phyloP scores from a whole-genome alignment of 2,797 vertebrate genomes.

The Chaenodraco wilsoni region DNA sequence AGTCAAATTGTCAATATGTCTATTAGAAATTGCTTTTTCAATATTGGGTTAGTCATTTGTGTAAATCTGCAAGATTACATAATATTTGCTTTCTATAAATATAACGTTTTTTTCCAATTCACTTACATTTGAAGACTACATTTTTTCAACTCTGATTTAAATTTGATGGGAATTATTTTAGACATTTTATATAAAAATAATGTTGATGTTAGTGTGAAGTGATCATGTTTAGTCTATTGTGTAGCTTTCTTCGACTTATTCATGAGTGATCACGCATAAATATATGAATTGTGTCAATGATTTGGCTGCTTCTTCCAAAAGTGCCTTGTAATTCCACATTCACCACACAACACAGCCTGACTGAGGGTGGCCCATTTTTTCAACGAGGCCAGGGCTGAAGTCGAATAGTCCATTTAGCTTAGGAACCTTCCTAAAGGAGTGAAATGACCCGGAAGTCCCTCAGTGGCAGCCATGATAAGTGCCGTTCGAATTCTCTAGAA shows the following conservation, averaged over 20 bases:
- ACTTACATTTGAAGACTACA: not conserved
- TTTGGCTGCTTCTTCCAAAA: constrained; percentile 41
- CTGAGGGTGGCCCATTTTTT: constrained; percentile 60
- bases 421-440: too few species aligned
- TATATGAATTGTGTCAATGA: constrained; percentile 31
- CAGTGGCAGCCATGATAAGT: too few species aligned
- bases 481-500: too few species aligned
- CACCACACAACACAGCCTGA: constrained; percentile 39
- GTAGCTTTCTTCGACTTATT: constrained; percentile 24
- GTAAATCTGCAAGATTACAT: not conserved
- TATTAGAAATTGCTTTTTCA: not conserved
- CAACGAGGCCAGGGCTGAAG: constrained; percentile 50
- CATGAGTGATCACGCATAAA: constrained; percentile 18
- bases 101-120: not conserved
- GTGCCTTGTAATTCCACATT: constrained; percentile 64
- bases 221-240: constrained; percentile 9
- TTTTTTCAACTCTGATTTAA: constrained; percentile 3
- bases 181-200: not conserved
- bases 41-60: not conserved
- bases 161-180: not conserved
- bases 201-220: not conserved
- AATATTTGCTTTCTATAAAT: not conserved
- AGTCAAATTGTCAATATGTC: not conserved
- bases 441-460: too few species aligned
- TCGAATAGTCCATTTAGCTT: too few species aligned